Evolutionary conservation across 2,888 invertebrate genomes (phyloP), one percentile per base, ranked within the genome.

Genomic region (Urechis unicinctus): DNA sequence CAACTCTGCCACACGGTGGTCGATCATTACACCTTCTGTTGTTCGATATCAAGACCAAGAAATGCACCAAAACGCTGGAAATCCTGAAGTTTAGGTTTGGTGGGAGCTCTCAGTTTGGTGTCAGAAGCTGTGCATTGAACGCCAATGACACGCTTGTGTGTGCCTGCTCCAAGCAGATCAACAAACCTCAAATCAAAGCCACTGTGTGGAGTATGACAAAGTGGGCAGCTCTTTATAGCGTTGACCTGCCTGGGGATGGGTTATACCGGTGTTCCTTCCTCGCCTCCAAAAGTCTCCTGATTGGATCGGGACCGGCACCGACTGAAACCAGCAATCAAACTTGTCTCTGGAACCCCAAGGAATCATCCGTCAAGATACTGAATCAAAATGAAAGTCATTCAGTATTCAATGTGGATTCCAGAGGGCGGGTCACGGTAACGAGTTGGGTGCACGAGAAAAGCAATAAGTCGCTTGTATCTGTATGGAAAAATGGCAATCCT

Each of bases 81-180:
- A 59, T 64, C 21, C 53, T 64, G 22, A 48, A 50, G 21, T 64
- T 64, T 54, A 49, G 62, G n/a, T 64, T 61, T 47, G 64, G 64
- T 5, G 64, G 64, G 5, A 63, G 61, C 43, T 46, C 64, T 13
- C 60, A 63, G 52, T 64, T 64, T 50, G 61, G 64, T 22, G 55
- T 61, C 41, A 56, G 49, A 25, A 29, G 48, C 6, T 58, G 58
- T 28, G 52, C 57, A 9, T 25, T 64, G 36, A 57, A 60, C 2
- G 21, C 45, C n/a, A 56, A 64, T 26, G 54, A 56, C 6, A 43
- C 47, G 2, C 30, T 52, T 36, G 30, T 64, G 6, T 52, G 55
- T 25, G 57, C 61, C 1, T 59, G 59, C 46, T 56, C 61, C 25
- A 64, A 64, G 47, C 59, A 64, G 48, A 57, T 53, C 28, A 52